phyloP scores from a whole-genome alignment of 1,140 invertebrate genomes.

The Drosophila sp. region DNA sequence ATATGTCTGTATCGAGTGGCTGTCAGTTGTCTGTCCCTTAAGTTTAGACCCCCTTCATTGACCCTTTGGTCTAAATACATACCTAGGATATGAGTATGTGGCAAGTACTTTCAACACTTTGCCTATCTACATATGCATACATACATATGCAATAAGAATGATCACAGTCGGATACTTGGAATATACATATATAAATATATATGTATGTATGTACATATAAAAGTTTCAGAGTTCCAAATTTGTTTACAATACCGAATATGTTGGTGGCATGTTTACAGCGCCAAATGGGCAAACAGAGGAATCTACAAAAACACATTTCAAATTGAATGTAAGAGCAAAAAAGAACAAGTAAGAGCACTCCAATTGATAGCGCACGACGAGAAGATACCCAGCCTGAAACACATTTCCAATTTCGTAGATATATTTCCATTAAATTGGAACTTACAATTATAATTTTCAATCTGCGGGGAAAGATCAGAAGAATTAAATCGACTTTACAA shows the following conservation, averaged over 20 bases:
- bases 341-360: neutral
- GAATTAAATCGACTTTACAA: too few species aligned
- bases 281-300: constrained; percentile 41
- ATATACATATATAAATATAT: neutral
- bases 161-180: neutral
- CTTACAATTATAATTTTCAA: too few species aligned
- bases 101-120: constrained; percentile 18
- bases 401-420: too few species aligned
- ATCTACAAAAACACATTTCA: constrained; percentile 36
- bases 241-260: constrained; percentile 47
- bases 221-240: constrained; percentile 27
- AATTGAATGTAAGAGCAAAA: constrained; percentile 27
- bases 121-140: neutral
- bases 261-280: constrained; percentile 49
- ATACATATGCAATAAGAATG: constrained; percentile 11
- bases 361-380: neutral
- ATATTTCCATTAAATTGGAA: too few species aligned
- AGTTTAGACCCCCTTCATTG: neutral
- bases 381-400: neutral
- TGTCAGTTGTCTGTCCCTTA: neutral
- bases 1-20: constrained; percentile 1
- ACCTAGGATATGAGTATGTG: neutral
- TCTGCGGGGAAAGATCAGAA: too few species aligned
- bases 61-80: neutral
- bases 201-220: neutral